phyloP scores from a whole-genome alignment of 2,888 invertebrate genomes.

The Heteropelma amictum region DNA sequence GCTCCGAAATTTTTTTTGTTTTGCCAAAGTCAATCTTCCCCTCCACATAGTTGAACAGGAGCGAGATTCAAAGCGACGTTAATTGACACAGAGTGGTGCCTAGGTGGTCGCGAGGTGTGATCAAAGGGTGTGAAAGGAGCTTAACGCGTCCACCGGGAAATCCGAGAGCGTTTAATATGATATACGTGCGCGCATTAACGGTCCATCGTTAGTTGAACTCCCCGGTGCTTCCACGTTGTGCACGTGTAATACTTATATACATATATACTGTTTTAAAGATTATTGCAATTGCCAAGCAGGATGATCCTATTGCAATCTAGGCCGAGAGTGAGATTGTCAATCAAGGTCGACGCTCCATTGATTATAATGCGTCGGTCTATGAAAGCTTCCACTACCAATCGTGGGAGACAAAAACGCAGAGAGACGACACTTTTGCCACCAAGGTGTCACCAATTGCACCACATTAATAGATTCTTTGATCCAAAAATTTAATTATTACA shows the following conservation, averaged over 20 bases:
- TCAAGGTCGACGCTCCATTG: conserved; percentile 60
- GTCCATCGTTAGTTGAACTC: conserved; percentile 30
- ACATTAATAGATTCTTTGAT: too few relatives aligned
- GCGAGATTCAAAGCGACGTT: background rate
- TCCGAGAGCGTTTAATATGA: conserved; percentile 15
- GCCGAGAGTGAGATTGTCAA: conserved; percentile 65
- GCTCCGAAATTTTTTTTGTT: too few relatives aligned
- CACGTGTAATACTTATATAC: background rate
- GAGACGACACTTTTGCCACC: too few relatives aligned
- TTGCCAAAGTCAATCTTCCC: too few relatives aligned
- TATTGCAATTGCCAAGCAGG: conserved; percentile 64
- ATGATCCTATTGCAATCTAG: conserved; percentile 70
- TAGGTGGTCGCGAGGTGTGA: background rate
- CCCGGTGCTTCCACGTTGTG: background rate
- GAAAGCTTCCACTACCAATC: background rate
- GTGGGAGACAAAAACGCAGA: background rate
- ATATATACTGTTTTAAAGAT: conserved; percentile 16
- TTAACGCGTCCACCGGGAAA: conserved; percentile 32
- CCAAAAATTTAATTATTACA: too few relatives aligned
- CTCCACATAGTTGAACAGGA: background rate
- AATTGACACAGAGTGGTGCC: background rate
- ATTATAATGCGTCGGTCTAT: conserved; percentile 40
- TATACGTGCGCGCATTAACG: conserved; percentile 10
- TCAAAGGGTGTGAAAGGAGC: conserved; percentile 1
- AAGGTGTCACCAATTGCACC: too few relatives aligned